A percentile compares a stretch with the other conserved stretches of the same genome.
Conservation (phyloP, 2,888 invertebrate species). For the Ernsta delagoae region DNA sequence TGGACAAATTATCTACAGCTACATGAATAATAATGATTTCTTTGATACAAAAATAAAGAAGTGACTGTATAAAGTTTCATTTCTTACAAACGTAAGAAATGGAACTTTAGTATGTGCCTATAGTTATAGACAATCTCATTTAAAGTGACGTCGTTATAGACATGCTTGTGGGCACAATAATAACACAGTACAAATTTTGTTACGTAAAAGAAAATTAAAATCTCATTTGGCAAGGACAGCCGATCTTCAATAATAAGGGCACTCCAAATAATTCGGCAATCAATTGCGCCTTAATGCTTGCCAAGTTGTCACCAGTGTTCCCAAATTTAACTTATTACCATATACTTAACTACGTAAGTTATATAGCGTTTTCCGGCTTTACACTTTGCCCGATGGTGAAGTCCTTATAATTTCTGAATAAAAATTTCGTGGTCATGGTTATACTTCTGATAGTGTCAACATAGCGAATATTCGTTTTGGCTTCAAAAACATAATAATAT, state of each 20-base stretch:
- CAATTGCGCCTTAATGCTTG: constrained; percentile 33
- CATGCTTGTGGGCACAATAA: not conserved
- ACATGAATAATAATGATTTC: no score
- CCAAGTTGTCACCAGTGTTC: constrained; percentile 28
- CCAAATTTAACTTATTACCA: constrained; percentile 30
- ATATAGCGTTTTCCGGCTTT: not conserved
- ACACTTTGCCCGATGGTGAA: not conserved
- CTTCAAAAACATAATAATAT: no score
- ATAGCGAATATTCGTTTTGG: not conserved
- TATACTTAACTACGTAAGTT: constrained; percentile 1
- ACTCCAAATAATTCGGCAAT: constrained; percentile 35
- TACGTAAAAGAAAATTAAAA: constrained; percentile 26
- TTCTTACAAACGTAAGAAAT: no score
- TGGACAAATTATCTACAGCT: no score
- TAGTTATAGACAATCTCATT: not conserved
- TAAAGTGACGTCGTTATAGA: not conserved
- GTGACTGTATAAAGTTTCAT: no score
- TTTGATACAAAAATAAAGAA: no score
- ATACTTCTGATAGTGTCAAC: not conserved
- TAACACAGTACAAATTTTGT: no score
- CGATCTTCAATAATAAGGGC: constrained; percentile 31
- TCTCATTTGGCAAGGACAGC: constrained; percentile 30
- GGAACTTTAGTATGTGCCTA: no score
- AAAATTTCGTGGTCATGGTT: not conserved
- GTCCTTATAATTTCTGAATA: not conserved